phyloP scores from a whole-genome alignment of 2,888 invertebrate species.

The Odontomyia ornata region DNA sequence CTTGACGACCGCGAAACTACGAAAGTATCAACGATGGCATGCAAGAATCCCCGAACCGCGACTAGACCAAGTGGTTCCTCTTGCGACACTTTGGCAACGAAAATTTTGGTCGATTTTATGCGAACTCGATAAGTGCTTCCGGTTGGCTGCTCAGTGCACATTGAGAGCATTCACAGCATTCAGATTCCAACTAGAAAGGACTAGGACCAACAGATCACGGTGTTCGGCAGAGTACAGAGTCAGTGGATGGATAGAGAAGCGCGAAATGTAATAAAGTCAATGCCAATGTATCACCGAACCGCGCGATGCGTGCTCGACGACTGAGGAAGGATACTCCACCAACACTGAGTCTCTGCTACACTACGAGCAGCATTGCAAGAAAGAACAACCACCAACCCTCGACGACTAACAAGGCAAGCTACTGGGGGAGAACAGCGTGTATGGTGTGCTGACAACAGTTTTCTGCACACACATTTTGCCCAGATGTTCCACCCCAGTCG shows the following conservation, averaged over 20 bases:
- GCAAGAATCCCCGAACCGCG: neutral
- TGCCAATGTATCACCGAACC: conserved; percentile 49
- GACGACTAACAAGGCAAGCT: conserved; percentile 27
- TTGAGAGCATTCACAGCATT: neutral
- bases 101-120: neutral
- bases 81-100: neutral
- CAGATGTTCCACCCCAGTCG: conserved; percentile 29
- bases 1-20: neutral
- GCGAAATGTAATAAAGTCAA: conserved; percentile 8
- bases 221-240: neutral
- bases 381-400: conserved; percentile 26
- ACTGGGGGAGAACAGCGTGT: neutral
- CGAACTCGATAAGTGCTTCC: neutral
- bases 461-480: conserved; percentile 22
- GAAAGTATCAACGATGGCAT: neutral
- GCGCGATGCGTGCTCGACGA: conserved; percentile 51
- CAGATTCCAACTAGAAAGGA: neutral
- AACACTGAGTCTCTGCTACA: conserved; percentile 15
- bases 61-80: neutral
- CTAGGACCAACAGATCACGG: neutral
- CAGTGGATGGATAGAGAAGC: neutral
- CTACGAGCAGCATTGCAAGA: conserved; percentile 13
- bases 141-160: neutral
- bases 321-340: conserved; percentile 47
- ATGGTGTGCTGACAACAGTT: neutral